Conservation (phyloP, 1,140 invertebrate species). For the Drosophila sturtevanti region DNA sequence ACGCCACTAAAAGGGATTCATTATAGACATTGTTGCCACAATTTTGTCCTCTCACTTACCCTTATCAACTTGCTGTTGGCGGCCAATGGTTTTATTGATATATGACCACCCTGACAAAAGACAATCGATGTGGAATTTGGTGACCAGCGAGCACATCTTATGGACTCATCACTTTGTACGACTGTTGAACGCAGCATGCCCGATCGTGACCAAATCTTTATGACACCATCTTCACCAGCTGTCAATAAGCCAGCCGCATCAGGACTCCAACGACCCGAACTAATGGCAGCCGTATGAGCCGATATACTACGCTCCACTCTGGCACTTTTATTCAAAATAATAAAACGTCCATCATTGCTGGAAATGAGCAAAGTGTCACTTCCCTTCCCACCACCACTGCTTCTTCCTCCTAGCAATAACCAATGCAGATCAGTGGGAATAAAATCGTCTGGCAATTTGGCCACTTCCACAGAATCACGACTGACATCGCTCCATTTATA, state of each 20-base stretch:
- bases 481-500: slow-evolving; percentile 93
- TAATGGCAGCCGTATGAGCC: slow-evolving; percentile 95
- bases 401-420: slow-evolving; percentile 85
- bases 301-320: slow-evolving; percentile 96
- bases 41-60: slow-evolving; percentile 83
- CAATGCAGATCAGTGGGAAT: slow-evolving; percentile 95
- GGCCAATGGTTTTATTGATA: slow-evolving; percentile 95
- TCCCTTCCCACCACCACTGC: slow-evolving; percentile 86
- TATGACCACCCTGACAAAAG: slow-evolving; percentile 91
- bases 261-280: slow-evolving; percentile 93
- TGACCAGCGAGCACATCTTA: slow-evolving; percentile 94
- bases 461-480: slow-evolving; percentile 89
- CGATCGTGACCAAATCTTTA: slow-evolving; percentile 98
- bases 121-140: slow-evolving; percentile 92
- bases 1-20: slow-evolving; percentile 90
- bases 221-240: slow-evolving; percentile 96
- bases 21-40: not conserved
- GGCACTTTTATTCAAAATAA: slow-evolving; percentile 92
- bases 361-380: slow-evolving; percentile 94
- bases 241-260: slow-evolving; percentile 96
- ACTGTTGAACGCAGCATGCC: slow-evolving; percentile 97
- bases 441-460: slow-evolving; percentile 91
- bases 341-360: slow-evolving; percentile 92
- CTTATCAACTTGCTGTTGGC: slow-evolving; percentile 93
- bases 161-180: slow-evolving; percentile 89